These are phyloP conservation scores for Ricordea florida DNA, from an alignment of 92 coral and sea anemone species.

Conservation along the genomic window DNA sequence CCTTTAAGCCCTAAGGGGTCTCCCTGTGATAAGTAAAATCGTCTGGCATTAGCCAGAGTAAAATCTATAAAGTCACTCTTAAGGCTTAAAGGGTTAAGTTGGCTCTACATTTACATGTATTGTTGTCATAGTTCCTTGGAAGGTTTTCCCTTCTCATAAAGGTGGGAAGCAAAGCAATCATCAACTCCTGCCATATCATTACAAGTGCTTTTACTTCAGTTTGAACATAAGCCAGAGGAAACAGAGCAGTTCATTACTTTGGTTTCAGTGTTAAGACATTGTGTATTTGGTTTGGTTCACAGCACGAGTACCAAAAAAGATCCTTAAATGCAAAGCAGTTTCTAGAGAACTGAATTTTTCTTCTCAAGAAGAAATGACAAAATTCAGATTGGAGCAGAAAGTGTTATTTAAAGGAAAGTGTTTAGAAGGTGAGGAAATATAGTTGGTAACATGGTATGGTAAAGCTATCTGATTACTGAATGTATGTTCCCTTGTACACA, in stretches of 20 bases:
- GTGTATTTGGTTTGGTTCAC: background rate
- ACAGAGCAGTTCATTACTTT: background rate
- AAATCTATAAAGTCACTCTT: too few species aligned
- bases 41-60: too few species aligned
- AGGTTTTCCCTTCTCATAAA: too few species aligned
- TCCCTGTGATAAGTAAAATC: too few species aligned
- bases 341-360: constrained; percentile 97
- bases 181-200: too few species aligned
- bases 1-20: too few species aligned
- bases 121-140: too few species aligned
- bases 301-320: constrained; percentile 99
- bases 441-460: background rate
- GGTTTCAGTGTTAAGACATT: background rate
- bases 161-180: too few species aligned
- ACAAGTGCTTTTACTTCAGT: too few species aligned
- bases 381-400: constrained; percentile 97
- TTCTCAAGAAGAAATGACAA: constrained; percentile 95
- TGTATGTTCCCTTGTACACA: background rate
- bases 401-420: constrained; percentile 99
- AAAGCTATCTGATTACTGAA: background rate
- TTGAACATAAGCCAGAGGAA: too few species aligned
- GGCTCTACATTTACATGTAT: too few species aligned
- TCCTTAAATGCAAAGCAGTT: constrained; percentile 97
- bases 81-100: too few species aligned
- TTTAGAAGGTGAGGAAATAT: constrained; percentile 84